Base-by-base conservation (phyloP, 2,113 vertebrate genomes). In the Odontesthes bonariensis region DNA sequence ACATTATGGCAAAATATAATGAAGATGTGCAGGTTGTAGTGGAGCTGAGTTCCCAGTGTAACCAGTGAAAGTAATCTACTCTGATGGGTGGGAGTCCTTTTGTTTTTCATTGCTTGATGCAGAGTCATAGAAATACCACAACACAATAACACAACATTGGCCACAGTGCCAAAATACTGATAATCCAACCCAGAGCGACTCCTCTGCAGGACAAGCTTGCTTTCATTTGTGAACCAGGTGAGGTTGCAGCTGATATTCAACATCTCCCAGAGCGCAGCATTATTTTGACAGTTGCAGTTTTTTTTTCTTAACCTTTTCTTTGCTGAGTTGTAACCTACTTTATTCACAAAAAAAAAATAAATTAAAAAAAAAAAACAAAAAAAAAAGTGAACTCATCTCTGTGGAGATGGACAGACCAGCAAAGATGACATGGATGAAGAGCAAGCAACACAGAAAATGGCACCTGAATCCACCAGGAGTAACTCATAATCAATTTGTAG, bases 361-460 rank as follows among this genome's bases (percentile, higher is more conserved):
- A n/a, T n/a, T n/a, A 70, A 54, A 42, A 40, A 64, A 64, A 35
- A 27, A 27, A 27, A 27, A 27, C 2, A 27, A 27, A 27, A 27
- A 70, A 54, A 42, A 40, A 64, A 35, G 38, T 7, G 6, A 75
- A 68, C 69, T 42, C 9, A 27, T 62, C 68, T 51, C 75, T 77
- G 51, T 69, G 60, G 52, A 83, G 51, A 78, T 7, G 2, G 38
- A 77, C 51, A 56, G 1, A 64, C 10, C 73, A 80, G 86, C 82
- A 33, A 79, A 79, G 77, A 72, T 54, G 64, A 74, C 54, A 79
- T 73, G 75, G 85, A 66, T 73, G 82, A 81, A 63, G 57, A 74
- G 84, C 83, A 83, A 81, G 86, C 86, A 57, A 88, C 42, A 61
- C 71, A 73, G 57, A 10, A 49, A 68, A 73, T 13, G 59, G 31